These are phyloP conservation scores for Oncorhynchus tshawytscha DNA, from an alignment of 2,113 vertebrate genomes.

Conservation along the genomic window DNA sequence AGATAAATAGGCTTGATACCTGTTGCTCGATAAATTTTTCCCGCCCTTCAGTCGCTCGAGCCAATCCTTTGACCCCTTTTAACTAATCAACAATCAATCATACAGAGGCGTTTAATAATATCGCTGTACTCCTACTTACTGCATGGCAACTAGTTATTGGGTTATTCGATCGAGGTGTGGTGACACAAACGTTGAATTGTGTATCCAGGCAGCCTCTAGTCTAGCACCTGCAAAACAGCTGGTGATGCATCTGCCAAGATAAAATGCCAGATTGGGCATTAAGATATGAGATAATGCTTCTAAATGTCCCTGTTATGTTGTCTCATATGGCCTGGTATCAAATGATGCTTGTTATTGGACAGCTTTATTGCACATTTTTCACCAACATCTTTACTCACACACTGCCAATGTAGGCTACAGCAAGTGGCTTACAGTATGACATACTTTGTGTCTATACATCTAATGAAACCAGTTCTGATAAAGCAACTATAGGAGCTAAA, in stretches of 20 bases:
- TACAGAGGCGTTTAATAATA: too few relatives aligned
- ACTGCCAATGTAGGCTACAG: conserved; percentile 54
- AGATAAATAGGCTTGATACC: neutral
- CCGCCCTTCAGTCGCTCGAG: too few relatives aligned
- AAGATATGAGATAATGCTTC: neutral
- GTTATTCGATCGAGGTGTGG: neutral
- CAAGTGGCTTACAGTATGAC: conserved; percentile 52
- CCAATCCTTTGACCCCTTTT: too few relatives aligned
- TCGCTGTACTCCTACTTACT: too few relatives aligned
- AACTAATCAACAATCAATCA: too few relatives aligned
- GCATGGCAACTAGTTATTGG: neutral
- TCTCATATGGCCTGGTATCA: neutral
- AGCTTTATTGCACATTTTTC: conserved; percentile 68
- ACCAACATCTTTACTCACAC: conserved; percentile 61
- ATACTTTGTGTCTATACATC: conserved; percentile 52
- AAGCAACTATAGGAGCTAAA: conserved; percentile 52
- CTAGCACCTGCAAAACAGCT: neutral
- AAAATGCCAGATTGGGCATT: neutral
- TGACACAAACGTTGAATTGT: neutral
- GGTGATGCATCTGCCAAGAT: neutral
- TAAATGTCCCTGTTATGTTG: neutral
- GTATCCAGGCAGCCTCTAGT: neutral
- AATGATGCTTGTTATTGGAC: conserved; percentile 33
- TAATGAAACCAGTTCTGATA: conserved; percentile 35
- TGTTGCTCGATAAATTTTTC: too few relatives aligned